Evolutionary conservation across 2,797 vertebrate genomes (phyloP), one percentile per base, ranked within the genome.

Genomic region (Diplodus sargus): DNA sequence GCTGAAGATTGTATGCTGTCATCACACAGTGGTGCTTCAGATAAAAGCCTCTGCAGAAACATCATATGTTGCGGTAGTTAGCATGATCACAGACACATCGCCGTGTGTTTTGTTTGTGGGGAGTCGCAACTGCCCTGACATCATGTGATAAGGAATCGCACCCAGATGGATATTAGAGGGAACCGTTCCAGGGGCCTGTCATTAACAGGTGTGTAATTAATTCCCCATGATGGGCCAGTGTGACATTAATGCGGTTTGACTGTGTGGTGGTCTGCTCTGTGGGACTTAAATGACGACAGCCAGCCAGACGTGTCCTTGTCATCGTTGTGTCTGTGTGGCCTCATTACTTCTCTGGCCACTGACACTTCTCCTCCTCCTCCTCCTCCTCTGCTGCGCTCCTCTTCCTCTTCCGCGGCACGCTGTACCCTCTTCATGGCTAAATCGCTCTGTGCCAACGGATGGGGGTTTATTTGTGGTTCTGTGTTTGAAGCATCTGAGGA

Each of bases 161-260:
- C 87, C 90, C 93, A 92, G 91, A 92, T 90, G 91, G 92, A 86
- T 87, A 91, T 91, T 91, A 92, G 87, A 76, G 88, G 71, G 79
- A 90, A 78, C 20, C 59, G 85, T 90, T 92, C 87, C 84, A 78
- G 77, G 80, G 84, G 79, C 81, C 89, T 81, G 91, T 92, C 92
- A 94, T 95, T 95, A 95, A 91, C 90, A 94, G 93, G 91, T 94
- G 91, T 94, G 91, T 93, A 94, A 96, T 96, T 94, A 95, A 94
- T 94, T 93, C 87, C 83, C 90, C 79, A 82, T 91, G 90, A 93
- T 93, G 79, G 90, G 87, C 82, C 81, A 48, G 84, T 78, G 90
- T 94, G 93, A 95, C 92, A 89, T 90, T 95, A 95, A 95, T 94
- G 90, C 82, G 67, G 78, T 86, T 74, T 91, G 94, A 93, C 92